Percentiles rank a stretch among this genome's conserved stretches.
These are phyloP conservation scores for Eupithecia vulgata DNA, from an alignment of 2,888 invertebrate species.

Conservation along the genomic window DNA sequence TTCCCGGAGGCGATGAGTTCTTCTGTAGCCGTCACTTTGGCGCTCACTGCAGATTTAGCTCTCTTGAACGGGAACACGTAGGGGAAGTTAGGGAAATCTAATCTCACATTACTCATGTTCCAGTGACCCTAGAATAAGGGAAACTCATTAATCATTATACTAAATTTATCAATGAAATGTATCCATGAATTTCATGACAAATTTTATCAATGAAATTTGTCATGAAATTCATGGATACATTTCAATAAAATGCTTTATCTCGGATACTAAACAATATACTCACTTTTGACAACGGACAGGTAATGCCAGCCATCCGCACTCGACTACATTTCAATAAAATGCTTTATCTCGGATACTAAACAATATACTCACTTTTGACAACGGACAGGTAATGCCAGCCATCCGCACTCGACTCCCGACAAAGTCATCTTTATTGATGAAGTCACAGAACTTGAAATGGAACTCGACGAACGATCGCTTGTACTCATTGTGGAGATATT, in stretches of 20 bases:
- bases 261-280: too few species aligned
- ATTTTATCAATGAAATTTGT: too few species aligned
- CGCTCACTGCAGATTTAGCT: neutral
- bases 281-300: constrained; percentile 5
- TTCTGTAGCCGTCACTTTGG: neutral
- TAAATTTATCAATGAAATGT: too few species aligned
- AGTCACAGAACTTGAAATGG: constrained; percentile 51
- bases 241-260: too few species aligned
- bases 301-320: neutral
- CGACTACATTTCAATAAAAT: too few species aligned
- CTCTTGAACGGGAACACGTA: constrained; percentile 4
- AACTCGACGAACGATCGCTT: constrained; percentile 51
- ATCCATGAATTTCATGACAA: too few species aligned
- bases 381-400: neutral
- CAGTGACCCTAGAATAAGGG: constrained; percentile 1
- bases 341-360: too few species aligned
- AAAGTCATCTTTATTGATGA: constrained; percentile 44
- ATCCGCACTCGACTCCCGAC: neutral
- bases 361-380: constrained; percentile 1
- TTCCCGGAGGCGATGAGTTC: neutral
- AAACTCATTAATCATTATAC: too few species aligned
- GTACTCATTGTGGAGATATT: constrained; percentile 53
- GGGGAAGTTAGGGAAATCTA: neutral
- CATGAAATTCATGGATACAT: too few species aligned
- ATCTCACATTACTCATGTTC: neutral